Evolutionary conservation across 2,113 vertebrate species (phyloP), one percentile per base, ranked within the genome.

Genomic region (Macaca mulatta): DNA sequence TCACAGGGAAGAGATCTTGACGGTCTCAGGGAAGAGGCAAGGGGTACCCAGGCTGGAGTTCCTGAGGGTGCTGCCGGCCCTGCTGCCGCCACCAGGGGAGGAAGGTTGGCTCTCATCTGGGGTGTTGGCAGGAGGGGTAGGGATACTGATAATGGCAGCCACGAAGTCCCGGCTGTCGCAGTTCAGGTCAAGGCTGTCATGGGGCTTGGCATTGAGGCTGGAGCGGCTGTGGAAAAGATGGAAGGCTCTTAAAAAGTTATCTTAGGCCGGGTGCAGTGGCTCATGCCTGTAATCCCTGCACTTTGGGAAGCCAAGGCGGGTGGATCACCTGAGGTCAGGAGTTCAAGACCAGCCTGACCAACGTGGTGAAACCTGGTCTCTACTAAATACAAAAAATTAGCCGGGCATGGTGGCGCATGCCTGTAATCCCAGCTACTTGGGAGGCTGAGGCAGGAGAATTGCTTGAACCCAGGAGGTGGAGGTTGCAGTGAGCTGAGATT

Each of bases 1-100:
- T 99, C 99, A 99, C 98, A 99, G 99, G 97, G 99, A 99, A 87
- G 99, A 99, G 98, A 99, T 99, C 96, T 99, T 99, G 97, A 99
- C 98, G 43, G 98, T 98, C 59, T 99, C 99, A 0, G 99, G 99
- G 94, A 98, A 99, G 98, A 98, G 99, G 98, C 98, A 98, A 59
- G 98, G 98, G 96, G 98, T 98, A 67, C 92, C 97, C 93, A 98
- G 87, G 61, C 95, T 98, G 95, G 99, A 99, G 98, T 99, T 99
- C 98, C 99, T 99, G 94, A 99, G 98, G 93, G 99, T 98, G 81
- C 98, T 98, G 87, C 92, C 92, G 32, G 93, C 81, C 59, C 94
- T 89, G 55, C 88, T 52, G 2, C 82, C 6, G 0, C 79, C 92
- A 20, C 95, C 94, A 4, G 99, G 99, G 0, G 99, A 99, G 0